Conservation (phyloP, 1,140 invertebrate genomes). For the Halictus rubicundus region DNA sequence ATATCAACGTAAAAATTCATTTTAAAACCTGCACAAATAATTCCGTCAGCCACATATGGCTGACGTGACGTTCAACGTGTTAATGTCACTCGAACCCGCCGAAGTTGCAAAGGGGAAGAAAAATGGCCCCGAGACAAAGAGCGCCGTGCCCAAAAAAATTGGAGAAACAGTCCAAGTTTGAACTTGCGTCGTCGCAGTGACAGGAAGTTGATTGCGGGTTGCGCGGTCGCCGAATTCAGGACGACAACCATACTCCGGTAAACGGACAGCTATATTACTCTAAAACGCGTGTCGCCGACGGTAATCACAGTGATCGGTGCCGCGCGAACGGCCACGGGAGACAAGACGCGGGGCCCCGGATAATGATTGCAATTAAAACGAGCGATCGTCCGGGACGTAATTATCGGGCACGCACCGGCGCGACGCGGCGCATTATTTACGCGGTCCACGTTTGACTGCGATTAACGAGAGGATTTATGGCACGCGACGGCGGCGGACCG, state of each 20-base stretch:
- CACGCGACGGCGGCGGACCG: background rate
- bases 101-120: too few species aligned
- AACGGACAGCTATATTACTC: background rate
- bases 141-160: too few species aligned
- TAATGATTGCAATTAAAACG: conserved; percentile 47
- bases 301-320: background rate
- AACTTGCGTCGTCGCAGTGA: background rate
- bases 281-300: background rate
- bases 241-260: background rate
- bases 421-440: conserved; percentile 40
- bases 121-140: too few species aligned
- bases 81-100: too few species aligned
- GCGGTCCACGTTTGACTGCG: conserved; percentile 26
- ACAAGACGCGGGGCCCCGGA: conserved; percentile 7
- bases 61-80: too few species aligned
- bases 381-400: conserved; percentile 25
- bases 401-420: conserved; percentile 21
- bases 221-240: background rate
- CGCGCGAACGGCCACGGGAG: conserved; percentile 15
- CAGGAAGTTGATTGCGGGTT: conserved; percentile 5
- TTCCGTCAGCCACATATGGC: too few species aligned
- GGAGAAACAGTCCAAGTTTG: too few species aligned
- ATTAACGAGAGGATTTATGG: background rate
- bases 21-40: too few species aligned
- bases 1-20: too few species aligned